These are phyloP conservation scores for Phaetusa simplex DNA, from an alignment of 2,113 vertebrate species.

Conservation along the genomic window DNA sequence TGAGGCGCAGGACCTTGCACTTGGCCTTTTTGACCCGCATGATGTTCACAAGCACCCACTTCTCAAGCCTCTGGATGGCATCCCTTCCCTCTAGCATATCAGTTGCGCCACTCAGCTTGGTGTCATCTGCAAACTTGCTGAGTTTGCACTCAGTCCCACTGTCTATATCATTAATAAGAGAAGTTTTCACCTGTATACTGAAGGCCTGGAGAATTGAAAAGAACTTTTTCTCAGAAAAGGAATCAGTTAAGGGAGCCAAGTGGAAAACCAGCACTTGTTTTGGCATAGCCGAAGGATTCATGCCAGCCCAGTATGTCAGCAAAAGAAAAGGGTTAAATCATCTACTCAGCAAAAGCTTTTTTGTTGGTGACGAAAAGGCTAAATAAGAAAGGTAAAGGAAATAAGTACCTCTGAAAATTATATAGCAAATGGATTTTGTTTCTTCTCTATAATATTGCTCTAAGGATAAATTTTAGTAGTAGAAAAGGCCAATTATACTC, in stretches of 20 bases:
- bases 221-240: neutral
- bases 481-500: neutral
- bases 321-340: neutral
- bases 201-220: neutral
- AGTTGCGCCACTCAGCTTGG: rapidly evolving
- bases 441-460: neutral
- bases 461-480: neutral
- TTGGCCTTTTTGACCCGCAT: neutral
- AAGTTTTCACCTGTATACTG: neutral
- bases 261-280: neutral
- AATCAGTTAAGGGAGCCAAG: neutral
- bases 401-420: neutral
- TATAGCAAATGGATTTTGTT: neutral
- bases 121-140: neutral
- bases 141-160: neutral
- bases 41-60: neutral
- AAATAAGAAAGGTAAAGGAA: neutral
- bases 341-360: neutral
- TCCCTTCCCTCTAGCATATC: neutral
- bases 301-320: neutral
- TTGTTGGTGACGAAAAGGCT: neutral
- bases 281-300: neutral
- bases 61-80: neutral
- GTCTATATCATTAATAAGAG: neutral
- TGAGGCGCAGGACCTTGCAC: rapidly evolving